Evolutionary conservation across 2,888 invertebrate species (phyloP).

Genomic region (Drosophila aldrichi): DNA sequence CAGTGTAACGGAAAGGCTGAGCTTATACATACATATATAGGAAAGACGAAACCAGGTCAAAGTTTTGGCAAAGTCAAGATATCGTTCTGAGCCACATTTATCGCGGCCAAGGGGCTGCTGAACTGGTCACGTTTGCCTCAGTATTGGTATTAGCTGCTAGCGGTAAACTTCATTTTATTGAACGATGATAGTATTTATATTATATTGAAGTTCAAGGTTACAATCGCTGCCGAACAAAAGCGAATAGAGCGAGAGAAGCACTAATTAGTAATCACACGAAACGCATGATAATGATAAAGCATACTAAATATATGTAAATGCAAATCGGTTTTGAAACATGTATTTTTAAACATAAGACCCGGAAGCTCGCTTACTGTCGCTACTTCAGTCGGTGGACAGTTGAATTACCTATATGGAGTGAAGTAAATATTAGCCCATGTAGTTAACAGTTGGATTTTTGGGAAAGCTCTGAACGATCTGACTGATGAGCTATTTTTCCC

Average conservation of each 20-base stretch:
- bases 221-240: constrained; percentile 47
- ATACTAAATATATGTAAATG: constrained; percentile 55
- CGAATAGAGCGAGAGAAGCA: constrained; percentile 52
- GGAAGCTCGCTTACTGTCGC: constrained; percentile 47
- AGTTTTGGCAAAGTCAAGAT: constrained; percentile 30
- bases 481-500: constrained; percentile 52
- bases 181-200: constrained; percentile 27
- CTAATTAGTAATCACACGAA: constrained; percentile 35
- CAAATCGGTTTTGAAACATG: constrained; percentile 55
- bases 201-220: constrained; percentile 68
- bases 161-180: constrained; percentile 42
- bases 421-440: constrained; percentile 48
- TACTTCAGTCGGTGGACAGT: constrained; percentile 23
- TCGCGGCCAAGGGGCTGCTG: constrained; percentile 65
- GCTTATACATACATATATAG: neutral
- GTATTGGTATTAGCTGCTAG: constrained; percentile 32
- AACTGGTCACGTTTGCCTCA: constrained; percentile 4
- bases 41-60: constrained; percentile 58
- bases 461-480: constrained; percentile 51
- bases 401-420: constrained; percentile 35
- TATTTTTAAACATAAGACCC: constrained; percentile 56
- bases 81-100: constrained; percentile 56
- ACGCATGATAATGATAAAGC: constrained; percentile 43
- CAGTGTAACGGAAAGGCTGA: neutral
- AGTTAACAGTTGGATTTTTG: constrained; percentile 47